Base-by-base conservation (phyloP, 2,113 vertebrate species). In the Felis chaus region DNA sequence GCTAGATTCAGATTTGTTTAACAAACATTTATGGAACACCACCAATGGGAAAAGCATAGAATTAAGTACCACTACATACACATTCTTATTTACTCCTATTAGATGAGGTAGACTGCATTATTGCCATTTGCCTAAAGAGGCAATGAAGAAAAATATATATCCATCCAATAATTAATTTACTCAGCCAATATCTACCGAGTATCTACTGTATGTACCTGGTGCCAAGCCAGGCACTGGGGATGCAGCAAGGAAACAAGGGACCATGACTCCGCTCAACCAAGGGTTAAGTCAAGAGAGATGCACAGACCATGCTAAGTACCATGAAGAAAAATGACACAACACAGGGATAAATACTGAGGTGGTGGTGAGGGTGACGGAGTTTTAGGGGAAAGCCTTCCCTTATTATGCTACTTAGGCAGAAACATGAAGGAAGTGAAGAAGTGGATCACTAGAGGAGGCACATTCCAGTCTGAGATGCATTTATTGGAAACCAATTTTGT, bases 281-380 rank as follows among this genome's bases (percentile, higher is more conserved):
- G 41, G n/a, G 63, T 80, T 61, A 86, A 66, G 7, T 91, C 45
- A 63, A 78, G 41, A 18, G 33, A 80, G 50, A 73, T 55, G 85
- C 69, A 90, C 66, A 94, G 39, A 48, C 69, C 45, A 19, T n/a
- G 36, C 1, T 36, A 92, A 95, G 31, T 23, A 2, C 45, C 48
- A 57, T n/a, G 25, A 88, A 89, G 15, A 92, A 95, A 88, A 93
- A 45, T 33, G 31, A 68, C 82, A 88, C 23, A 69, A 18, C 5
- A 12, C 7, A 39, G 12, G 61, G n/a, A 92, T 36, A 74, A 31
- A 82, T 5, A 36, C 0, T 65, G 53, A 79, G 15, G 12, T 5
- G 5, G 29, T 55, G 25, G 39, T 16, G 12, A 78, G 19, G 5
- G 23, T 6, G 12, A 68, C 2, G 1, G 0, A 10, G 21, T 73